These are phyloP conservation scores for Caenorhabditis parvicauda DNA, from an alignment of 2,888 invertebrate species.

Conservation along the genomic window DNA sequence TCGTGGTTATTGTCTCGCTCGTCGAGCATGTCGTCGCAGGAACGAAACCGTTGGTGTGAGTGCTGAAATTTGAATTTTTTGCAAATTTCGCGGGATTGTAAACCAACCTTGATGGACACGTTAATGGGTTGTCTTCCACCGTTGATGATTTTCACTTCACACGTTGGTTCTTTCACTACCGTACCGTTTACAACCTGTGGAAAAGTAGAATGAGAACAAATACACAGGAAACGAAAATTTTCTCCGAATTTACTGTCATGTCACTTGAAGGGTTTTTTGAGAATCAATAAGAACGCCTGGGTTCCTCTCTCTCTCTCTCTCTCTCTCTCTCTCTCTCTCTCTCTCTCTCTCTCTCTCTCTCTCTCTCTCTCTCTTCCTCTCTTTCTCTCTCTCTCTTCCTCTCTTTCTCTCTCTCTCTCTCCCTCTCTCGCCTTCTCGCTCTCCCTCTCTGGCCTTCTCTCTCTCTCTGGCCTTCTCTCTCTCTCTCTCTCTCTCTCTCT, in stretches of 20 bases:
- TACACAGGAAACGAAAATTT: too few species aligned
- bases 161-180: slow-evolving; percentile 25
- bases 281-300: too few species aligned
- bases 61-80: slow-evolving; percentile 5
- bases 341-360: neutral
- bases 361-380: slow-evolving; percentile 1
- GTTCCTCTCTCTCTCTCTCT: too few species aligned
- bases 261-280: too few species aligned
- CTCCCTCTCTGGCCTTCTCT: too few species aligned
- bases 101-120: slow-evolving; percentile 29
- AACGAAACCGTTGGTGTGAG: slow-evolving; percentile 20
- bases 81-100: too few species aligned
- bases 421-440: too few species aligned
- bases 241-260: too few species aligned
- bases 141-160: slow-evolving; percentile 29
- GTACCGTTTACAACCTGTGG: slow-evolving; percentile 27
- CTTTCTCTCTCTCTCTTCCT: neutral
- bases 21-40: slow-evolving; percentile 13
- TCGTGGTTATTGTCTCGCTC: neutral
- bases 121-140: slow-evolving; percentile 23
- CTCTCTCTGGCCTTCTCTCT: too few species aligned
- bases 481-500: too few species aligned
- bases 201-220: too few species aligned
- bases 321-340: too few species aligned
- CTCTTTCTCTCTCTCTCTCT: neutral